Base-by-base conservation (phyloP, 2,888 invertebrate genomes). In the Epinotia nisella region DNA sequence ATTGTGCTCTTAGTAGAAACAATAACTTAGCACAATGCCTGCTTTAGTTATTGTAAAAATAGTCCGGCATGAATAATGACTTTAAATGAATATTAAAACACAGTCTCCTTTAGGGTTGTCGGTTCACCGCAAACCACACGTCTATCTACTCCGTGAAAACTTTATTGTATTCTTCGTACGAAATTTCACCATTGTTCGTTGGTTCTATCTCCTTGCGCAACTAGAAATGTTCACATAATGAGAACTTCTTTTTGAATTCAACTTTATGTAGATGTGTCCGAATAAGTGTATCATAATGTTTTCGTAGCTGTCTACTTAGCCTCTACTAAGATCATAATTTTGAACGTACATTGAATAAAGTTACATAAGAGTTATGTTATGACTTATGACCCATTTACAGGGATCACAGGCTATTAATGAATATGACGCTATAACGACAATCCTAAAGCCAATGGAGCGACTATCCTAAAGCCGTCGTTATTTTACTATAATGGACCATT, bases 121-220 rank as follows among this genome's bases (percentile, higher is more conserved):
- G 15, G 65, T 56, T 53, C 24, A 64, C 56, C 70, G 21, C 71
- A 53, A 60, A 55, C 71, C 53, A 60, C 39, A 17, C 55, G 45
- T 49, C 10, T 39, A 51, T 60, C 41, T 29, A n/a, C 55, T 21
- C 56, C 19, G 56, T 55, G 67, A 67, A 72, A 61, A 67, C 61
- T 74, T 49, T 73, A 73, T 69, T 73, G 73, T 69, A 35, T 62
- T 72, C 55, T 71, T 39, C 45, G 24, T 62, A 45, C 51, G 51
- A 70, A 70, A 71, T 74, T 74, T 71, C 74, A 74, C 71, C 71
- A 74, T 74, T 74, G 74, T 74, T 67, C 60, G 17, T 61, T 15
- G 56, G 1, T 21, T 39, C 41, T 59, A 65, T 71, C 55, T 62
- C 67, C 49, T 72, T 68, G 29, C 72, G 35, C 21, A 68, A 62